Evolutionary conservation across 2,888 invertebrate species (phyloP).

Genomic region (Dryococelus australis): DNA sequence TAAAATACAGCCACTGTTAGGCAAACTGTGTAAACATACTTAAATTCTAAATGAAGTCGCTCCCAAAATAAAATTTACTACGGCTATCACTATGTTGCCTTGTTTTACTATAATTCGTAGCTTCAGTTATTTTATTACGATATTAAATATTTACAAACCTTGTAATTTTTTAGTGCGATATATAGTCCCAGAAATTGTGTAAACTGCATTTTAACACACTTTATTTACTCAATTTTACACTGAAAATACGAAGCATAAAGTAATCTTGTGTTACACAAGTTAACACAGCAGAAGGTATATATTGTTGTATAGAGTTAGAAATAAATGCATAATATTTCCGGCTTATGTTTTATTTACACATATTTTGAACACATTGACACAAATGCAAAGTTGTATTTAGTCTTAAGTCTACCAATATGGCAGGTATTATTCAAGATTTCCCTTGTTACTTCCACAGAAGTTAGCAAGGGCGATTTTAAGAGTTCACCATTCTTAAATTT

Average conservation of each 20-base stretch:
- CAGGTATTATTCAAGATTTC: not conserved
- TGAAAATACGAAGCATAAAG: not conserved
- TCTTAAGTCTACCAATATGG: slow-evolving; percentile 5
- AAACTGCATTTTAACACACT: too few relatives aligned
- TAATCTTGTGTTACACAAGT: not conserved
- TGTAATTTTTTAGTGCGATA: too few relatives aligned
- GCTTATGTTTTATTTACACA: slow-evolving; percentile 5
- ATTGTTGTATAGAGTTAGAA: not conserved
- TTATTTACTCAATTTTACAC: not conserved
- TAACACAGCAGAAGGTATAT: too few relatives aligned
- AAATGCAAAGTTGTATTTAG: not conserved
- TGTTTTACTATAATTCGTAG: too few relatives aligned
- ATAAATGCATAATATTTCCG: not conserved
- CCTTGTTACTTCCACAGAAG: not conserved
- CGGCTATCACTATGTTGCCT: too few relatives aligned
- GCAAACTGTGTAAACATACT: too few relatives aligned
- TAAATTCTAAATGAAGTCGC: too few relatives aligned
- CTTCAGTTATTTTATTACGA: too few relatives aligned
- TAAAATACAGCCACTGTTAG: too few relatives aligned
- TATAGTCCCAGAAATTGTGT: too few relatives aligned
- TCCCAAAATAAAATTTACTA: too few relatives aligned
- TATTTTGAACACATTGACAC: slow-evolving; percentile 9
- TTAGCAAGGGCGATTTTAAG: not conserved
- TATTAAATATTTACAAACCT: too few relatives aligned
- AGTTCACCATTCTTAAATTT: not conserved